Evolutionary conservation across 2,888 invertebrate genomes (phyloP).

Genomic region (Caenorhabditis parvicauda): DNA sequence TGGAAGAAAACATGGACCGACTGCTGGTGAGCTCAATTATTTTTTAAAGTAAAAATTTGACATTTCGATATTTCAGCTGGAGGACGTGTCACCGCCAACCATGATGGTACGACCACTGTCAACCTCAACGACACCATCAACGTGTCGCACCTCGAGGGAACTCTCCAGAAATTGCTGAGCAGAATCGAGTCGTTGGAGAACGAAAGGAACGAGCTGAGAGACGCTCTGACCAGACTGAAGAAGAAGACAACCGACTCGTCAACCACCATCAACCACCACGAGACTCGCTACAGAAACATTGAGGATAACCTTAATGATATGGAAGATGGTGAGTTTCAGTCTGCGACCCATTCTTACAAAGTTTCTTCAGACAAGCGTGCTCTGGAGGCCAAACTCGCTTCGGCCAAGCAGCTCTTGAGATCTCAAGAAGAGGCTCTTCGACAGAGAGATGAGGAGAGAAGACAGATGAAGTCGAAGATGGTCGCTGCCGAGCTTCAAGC

Average conservation of each 20-base stretch:
- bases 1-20: slow-evolving; percentile 22
- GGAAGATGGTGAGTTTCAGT: slow-evolving; percentile 48
- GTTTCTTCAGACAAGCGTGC: slow-evolving; percentile 53
- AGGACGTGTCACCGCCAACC: slow-evolving; percentile 27
- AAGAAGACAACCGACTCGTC: slow-evolving; percentile 58
- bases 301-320: slow-evolving; percentile 57
- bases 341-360: neutral
- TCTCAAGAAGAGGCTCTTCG: slow-evolving; percentile 60
- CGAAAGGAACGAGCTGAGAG: slow-evolving; percentile 59
- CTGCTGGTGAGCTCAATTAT: slow-evolving; percentile 11
- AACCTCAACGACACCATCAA: slow-evolving; percentile 48
- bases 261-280: slow-evolving; percentile 54
- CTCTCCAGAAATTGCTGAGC: slow-evolving; percentile 50
- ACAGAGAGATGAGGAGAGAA: slow-evolving; percentile 59
- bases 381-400: slow-evolving; percentile 51
- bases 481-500: slow-evolving; percentile 61
- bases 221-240: slow-evolving; percentile 57
- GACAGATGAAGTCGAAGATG: slow-evolving; percentile 60
- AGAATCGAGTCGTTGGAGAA: slow-evolving; percentile 58
- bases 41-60: neutral
- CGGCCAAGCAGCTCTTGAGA: slow-evolving; percentile 56
- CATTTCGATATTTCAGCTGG: slow-evolving; percentile 12
- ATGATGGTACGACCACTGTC: slow-evolving; percentile 37
- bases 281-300: slow-evolving; percentile 55
- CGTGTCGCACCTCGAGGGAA: slow-evolving; percentile 50